Percentiles rank a stretch among this genome's conserved stretches.
These are phyloP conservation scores for Vulpes ferrilata DNA, from an alignment of 2,113 vertebrate species.

Conservation along the genomic window DNA sequence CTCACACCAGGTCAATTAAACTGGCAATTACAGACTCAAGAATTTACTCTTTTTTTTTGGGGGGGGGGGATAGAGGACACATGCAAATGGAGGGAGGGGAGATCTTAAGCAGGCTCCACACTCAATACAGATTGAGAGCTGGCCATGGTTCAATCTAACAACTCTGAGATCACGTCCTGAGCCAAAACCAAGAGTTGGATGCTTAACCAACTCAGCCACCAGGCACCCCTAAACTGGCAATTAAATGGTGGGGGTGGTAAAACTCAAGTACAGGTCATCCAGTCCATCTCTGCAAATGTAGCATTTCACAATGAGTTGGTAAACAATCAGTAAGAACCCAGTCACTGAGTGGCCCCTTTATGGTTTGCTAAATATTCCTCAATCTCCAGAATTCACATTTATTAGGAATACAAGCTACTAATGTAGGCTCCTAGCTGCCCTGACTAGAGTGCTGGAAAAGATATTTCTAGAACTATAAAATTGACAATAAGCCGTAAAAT, in stretches of 20 bases:
- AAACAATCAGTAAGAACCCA: neutral
- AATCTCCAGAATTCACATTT: neutral
- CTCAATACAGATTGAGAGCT: neutral
- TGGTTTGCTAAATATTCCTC: neutral
- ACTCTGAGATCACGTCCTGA: neutral
- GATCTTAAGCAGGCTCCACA: neutral
- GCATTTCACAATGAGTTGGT: neutral
- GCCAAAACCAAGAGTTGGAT: neutral
- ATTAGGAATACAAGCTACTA: neutral
- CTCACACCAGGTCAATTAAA: neutral
- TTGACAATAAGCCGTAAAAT: neutral
- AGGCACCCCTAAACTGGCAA: neutral
- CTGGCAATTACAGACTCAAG: neutral
- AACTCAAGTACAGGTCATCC: neutral
- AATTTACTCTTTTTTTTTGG: neutral
- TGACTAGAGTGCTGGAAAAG: neutral
- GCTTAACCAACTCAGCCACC: neutral
- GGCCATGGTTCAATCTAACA: neutral
- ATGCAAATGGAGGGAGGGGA: too few relatives aligned
- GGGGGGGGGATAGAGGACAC: neutral
- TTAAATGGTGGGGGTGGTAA: too few relatives aligned
- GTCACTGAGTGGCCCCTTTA: too few relatives aligned
- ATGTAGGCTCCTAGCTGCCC: neutral
- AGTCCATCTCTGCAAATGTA: neutral
- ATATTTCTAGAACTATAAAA: neutral